phyloP scores from a whole-genome alignment of 2,113 vertebrate genomes.

The Catharus minimus region DNA sequence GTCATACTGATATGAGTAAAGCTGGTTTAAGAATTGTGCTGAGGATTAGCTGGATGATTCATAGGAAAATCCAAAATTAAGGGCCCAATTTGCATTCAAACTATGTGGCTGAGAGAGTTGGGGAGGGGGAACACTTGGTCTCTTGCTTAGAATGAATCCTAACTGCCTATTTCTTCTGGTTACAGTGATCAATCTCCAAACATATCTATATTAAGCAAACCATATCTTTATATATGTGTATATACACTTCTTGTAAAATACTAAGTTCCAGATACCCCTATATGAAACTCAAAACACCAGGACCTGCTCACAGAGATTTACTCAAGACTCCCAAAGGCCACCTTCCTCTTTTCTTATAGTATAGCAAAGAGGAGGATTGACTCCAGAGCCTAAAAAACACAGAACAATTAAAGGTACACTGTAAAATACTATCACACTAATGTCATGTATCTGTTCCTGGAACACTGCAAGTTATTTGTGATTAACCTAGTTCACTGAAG shows the following conservation, averaged over 20 bases:
- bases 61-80: constrained; percentile 44
- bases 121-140: not conserved
- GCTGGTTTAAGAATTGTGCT: not conserved
- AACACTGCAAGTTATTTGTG: not conserved
- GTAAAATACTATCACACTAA: not conserved
- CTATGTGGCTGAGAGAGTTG: not conserved
- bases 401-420: not conserved
- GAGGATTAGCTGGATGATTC: constrained; percentile 46
- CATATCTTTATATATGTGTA: not conserved
- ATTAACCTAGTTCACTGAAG: not conserved
- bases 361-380: not conserved
- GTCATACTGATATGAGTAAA: constrained; percentile 23
- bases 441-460: not conserved
- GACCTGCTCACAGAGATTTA: not conserved
- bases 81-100: not conserved
- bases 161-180: not conserved
- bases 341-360: not conserved
- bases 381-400: not conserved
- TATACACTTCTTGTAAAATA: not conserved
- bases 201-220: constrained; percentile 8
- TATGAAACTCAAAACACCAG: not conserved
- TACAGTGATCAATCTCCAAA: not conserved
- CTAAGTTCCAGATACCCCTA: not conserved
- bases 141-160: not conserved
- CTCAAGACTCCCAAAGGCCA: not conserved